phyloP scores from a whole-genome alignment of 2,888 invertebrate genomes.

The Azorinus chamasolen region DNA sequence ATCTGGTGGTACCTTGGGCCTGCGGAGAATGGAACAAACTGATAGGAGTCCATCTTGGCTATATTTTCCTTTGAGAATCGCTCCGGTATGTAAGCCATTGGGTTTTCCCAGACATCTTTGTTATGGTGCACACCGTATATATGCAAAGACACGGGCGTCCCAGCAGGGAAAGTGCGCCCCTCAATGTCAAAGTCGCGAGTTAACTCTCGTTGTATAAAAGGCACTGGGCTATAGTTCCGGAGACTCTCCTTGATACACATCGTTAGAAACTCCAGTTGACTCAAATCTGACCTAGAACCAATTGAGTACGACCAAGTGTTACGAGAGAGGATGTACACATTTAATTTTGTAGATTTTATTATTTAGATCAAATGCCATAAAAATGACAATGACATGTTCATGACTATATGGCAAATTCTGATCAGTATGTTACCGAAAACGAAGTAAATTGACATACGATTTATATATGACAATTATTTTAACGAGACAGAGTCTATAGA shows the following conservation, averaged over 20 bases:
- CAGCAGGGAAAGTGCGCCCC: slow-evolving; percentile 71
- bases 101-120: slow-evolving; percentile 53
- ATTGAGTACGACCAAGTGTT: too few species aligned
- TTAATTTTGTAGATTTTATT: too few species aligned
- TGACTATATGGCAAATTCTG: too few species aligned
- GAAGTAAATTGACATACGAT: too few species aligned
- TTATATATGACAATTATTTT: too few species aligned
- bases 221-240: slow-evolving; percentile 77
- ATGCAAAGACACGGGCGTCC: slow-evolving; percentile 66
- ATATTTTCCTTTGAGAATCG: slow-evolving; percentile 55
- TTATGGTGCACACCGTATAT: slow-evolving; percentile 75
- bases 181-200: slow-evolving; percentile 74
- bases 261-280: slow-evolving; percentile 75
- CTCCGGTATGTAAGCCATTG: slow-evolving; percentile 58
- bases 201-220: slow-evolving; percentile 73
- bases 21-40: slow-evolving; percentile 66
- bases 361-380: too few species aligned
- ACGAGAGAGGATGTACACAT: too few species aligned
- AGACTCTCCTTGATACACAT: slow-evolving; percentile 83
- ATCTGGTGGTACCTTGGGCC: slow-evolving; percentile 67
- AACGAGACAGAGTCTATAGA: too few species aligned
- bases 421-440: too few species aligned
- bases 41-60: slow-evolving; percentile 54
- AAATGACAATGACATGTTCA: too few species aligned
- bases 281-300: slow-evolving; percentile 76